Conservation (phyloP, 2,113 vertebrate genomes). For the Podilymbus podiceps region DNA sequence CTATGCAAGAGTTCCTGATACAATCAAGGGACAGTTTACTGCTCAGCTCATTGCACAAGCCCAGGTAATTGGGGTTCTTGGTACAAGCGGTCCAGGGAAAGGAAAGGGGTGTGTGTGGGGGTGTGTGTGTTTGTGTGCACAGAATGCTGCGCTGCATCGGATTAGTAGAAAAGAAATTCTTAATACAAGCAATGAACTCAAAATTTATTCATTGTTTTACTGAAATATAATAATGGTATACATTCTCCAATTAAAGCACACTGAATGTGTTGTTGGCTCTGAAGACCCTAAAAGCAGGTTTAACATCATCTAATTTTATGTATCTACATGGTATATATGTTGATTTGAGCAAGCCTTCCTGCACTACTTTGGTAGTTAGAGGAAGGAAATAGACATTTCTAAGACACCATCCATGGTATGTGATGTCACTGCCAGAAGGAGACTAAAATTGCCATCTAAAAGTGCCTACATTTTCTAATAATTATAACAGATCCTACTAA, state of each 20-base stretch:
- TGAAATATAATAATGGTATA: background rate
- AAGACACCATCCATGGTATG: background rate
- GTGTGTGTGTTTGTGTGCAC: no score
- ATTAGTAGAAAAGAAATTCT: background rate
- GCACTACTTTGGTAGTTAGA: background rate
- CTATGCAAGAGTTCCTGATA: no score
- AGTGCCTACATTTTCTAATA: background rate
- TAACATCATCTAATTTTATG: background rate
- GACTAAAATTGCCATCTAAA: background rate
- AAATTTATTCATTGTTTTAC: background rate
- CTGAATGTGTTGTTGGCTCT: background rate
- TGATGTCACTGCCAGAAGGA: background rate
- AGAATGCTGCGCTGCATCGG: no score
- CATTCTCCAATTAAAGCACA: background rate
- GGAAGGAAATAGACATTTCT: background rate
- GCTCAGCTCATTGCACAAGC: no score
- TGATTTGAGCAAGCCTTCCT: background rate
- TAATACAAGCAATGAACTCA: background rate
- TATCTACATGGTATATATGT: background rate
- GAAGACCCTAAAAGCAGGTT: background rate
- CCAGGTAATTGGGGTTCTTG: no score
- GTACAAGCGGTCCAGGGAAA: no score
- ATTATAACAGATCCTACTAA: background rate
- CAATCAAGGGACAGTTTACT: no score
- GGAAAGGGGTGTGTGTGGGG: no score